Conservation (phyloP, 2,888 invertebrate species). For the Sinhomidia bicolor region DNA sequence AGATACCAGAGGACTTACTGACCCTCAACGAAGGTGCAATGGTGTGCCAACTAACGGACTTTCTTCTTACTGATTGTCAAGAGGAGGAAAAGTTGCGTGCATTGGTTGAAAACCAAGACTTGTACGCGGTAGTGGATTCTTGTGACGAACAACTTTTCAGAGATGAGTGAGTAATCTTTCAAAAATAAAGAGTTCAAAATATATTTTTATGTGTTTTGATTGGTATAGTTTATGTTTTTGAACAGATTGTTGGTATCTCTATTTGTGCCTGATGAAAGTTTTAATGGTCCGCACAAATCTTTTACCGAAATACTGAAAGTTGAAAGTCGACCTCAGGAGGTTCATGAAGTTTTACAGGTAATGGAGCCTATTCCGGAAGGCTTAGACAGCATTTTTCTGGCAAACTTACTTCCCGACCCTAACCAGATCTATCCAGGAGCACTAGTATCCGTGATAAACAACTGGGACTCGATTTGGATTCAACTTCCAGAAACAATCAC, state of each 20-base stretch:
- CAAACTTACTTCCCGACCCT: not conserved
- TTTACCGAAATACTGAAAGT: slow-evolving; percentile 5
- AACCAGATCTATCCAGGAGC: slow-evolving; percentile 12
- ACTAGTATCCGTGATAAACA: not conserved
- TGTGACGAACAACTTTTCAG: slow-evolving; percentile 15
- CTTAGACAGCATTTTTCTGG: not conserved
- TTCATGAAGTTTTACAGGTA: slow-evolving; percentile 5
- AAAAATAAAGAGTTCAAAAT: not conserved
- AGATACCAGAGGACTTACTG: slow-evolving; percentile 6
- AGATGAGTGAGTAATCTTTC: slow-evolving; percentile 33
- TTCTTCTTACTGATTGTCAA: not conserved
- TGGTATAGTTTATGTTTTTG: not conserved
- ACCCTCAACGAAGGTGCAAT: not conserved
- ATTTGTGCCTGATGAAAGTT: not conserved
- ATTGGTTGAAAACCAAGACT: slow-evolving; percentile 42
- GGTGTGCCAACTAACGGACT: slow-evolving; percentile 40
- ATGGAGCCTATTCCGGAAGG: not conserved
- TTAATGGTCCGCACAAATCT: slow-evolving; percentile 12
- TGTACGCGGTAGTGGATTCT: slow-evolving; percentile 55
- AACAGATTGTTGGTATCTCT: slow-evolving; percentile 51
- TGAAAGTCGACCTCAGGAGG: not conserved
- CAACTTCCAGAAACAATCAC: slow-evolving; percentile 5
- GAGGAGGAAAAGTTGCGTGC: slow-evolving; percentile 30
- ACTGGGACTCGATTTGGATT: slow-evolving; percentile 53
- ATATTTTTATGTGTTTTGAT: not conserved